These are phyloP conservation scores for Lasioglossum zephyrum DNA, from an alignment of 2,888 invertebrate species.

Conservation along the genomic window DNA sequence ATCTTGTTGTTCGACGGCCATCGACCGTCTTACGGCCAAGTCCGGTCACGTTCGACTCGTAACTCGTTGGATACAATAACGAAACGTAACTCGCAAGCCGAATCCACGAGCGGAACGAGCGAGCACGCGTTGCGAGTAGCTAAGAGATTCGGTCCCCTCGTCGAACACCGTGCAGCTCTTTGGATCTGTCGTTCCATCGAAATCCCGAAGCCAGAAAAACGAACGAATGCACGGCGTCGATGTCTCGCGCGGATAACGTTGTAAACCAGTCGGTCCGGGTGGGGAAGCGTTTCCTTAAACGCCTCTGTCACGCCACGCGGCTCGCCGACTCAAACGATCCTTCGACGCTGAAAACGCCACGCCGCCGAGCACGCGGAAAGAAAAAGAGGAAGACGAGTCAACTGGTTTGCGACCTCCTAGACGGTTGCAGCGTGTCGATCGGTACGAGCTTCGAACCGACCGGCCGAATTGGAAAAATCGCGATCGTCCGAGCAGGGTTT, in stretches of 20 bases:
- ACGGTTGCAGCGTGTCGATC: neutral
- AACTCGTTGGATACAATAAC: slow-evolving; percentile 74
- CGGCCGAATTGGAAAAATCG: neutral
- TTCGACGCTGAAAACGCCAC: slow-evolving; percentile 12
- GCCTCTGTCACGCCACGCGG: slow-evolving; percentile 17
- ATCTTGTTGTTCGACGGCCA: slow-evolving; percentile 56
- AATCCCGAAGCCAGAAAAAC: slow-evolving; percentile 5
- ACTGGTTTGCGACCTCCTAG: slow-evolving; percentile 9
- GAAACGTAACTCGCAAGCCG: slow-evolving; percentile 80
- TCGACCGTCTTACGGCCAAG: slow-evolving; percentile 69
- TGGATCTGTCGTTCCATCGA: slow-evolving; percentile 12
- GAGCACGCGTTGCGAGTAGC: slow-evolving; percentile 22
- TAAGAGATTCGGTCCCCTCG: neutral
- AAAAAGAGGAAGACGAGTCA: neutral
- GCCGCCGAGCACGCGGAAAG: neutral
- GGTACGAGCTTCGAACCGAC: neutral
- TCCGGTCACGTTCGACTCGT: slow-evolving; percentile 79
- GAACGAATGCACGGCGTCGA: neutral
- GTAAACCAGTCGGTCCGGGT: slow-evolving; percentile 8
- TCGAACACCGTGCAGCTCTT: neutral
- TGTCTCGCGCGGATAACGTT: slow-evolving; percentile 11
- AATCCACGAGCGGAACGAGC: slow-evolving; percentile 67
- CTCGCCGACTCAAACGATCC: slow-evolving; percentile 46
- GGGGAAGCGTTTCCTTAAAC: slow-evolving; percentile 30
- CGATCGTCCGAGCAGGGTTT: neutral